Base-by-base conservation (phyloP, 2,888 invertebrate genomes). In the Spilosoma lubricipeda region DNA sequence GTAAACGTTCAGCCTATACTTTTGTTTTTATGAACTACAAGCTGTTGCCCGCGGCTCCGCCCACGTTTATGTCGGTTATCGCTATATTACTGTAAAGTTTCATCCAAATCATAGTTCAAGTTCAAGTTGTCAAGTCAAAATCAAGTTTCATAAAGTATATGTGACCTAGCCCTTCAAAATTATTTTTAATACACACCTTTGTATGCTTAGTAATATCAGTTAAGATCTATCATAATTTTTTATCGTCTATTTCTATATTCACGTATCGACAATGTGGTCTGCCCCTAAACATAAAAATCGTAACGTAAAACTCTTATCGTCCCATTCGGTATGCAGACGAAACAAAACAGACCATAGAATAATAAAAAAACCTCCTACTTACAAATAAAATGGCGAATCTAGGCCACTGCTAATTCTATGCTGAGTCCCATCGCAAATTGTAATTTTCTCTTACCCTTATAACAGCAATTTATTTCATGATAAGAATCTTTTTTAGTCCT, bases 401-500 rank as follows among this genome's bases (percentile, higher is more conserved):
- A 89, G 86, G 83, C 82, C 89, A 87, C 88, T 84, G 86, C 91
- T 93, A 92, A 93, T 94, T 93, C 90, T 87, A 87, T 89, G 89
- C 86, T 87, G 86, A 77, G 78, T 87, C 88, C 90, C 90, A 92
- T 93, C 90, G 91, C 94, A 93, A 94, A 95, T 94, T 93, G 92
- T 92, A 93, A 94, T 93, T 93, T 92, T 90, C 90, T 89, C 87
- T 86, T 89, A 90, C 90, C 90, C 90, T 92, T 90, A 90, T 90
- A 93, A 91, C 89, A 90, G 89, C 90, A 90, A 91, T 91, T 92
- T 90, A 91, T 91, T 91, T 88, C 87, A 86, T 90, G 95, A 95
- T 95, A 94, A 93, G 88, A 90, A 95, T 94, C 94, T 93, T 93
- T 92, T 90, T 94, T 93, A 93, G 93, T 91, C 92, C 89, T 90